These are phyloP conservation scores for Caenorhabditis sinica DNA, from an alignment of 2,888 invertebrate genomes.

Conservation along the genomic window DNA sequence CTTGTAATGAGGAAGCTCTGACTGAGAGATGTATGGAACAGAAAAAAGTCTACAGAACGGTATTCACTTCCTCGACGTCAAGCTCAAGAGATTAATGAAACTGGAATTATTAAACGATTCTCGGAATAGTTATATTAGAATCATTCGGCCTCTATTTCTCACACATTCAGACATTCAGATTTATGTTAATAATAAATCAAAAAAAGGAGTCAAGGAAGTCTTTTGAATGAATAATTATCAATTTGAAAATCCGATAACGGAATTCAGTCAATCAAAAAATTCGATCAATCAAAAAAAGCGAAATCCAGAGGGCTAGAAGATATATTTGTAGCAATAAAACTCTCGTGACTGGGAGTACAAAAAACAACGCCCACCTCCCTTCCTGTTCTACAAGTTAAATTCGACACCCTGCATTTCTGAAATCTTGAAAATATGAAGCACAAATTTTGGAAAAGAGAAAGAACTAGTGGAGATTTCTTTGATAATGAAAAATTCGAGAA, in stretches of 20 bases:
- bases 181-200: not conserved
- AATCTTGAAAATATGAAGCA: not conserved
- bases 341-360: conserved; percentile 11
- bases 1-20: too few species aligned
- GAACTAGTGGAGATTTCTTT: not conserved
- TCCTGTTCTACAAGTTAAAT: not conserved
- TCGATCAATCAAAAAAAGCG: too few species aligned
- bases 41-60: not conserved
- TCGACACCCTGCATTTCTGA: not conserved
- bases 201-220: not conserved
- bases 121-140: not conserved
- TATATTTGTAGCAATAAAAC: not conserved
- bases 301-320: not conserved
- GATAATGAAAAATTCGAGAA: conserved; percentile 9
- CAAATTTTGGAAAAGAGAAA: not conserved
- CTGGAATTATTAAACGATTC: conserved; percentile 9
- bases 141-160: not conserved
- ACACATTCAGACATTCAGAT: conserved; percentile 6
- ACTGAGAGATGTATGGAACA: not conserved
- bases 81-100: conserved; percentile 1
- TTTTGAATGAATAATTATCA: too few species aligned
- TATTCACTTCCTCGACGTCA: not conserved
- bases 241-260: too few species aligned
- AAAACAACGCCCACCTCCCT: not conserved
- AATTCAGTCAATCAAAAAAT: too few species aligned